phyloP scores from a whole-genome alignment of 2,113 vertebrate genomes.

The Dipodomys spectabilis region DNA sequence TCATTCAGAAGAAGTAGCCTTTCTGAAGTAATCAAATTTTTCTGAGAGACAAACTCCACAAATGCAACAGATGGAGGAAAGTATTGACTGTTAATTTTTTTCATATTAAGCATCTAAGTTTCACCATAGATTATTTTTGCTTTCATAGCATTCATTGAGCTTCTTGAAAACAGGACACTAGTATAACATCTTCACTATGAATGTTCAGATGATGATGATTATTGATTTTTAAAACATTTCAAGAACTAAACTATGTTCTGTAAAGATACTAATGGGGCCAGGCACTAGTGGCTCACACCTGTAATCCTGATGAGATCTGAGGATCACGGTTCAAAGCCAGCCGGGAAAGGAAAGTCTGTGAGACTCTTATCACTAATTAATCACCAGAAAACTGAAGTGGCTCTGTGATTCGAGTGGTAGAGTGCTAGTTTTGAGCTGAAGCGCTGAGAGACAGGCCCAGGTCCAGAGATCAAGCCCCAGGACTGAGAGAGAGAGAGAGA shows the following conservation, averaged over 20 bases:
- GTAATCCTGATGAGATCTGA: too few species aligned
- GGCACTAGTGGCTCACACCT: too few species aligned
- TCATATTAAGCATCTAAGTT: not conserved
- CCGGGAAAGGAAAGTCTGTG: too few species aligned
- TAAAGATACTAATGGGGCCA: not conserved
- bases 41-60: not conserved
- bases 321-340: too few species aligned
- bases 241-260: not conserved
- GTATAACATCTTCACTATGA: not conserved
- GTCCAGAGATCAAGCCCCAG: too few species aligned
- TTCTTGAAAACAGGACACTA: not conserved
- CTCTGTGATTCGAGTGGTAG: too few species aligned
- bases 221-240: not conserved
- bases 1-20: conserved; percentile 1
- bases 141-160: not conserved
- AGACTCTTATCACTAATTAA: too few species aligned
- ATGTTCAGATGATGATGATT: not conserved
- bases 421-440: too few species aligned
- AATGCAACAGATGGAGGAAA: not conserved
- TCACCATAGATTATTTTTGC: not conserved
- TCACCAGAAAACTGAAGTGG: too few species aligned
- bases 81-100: not conserved
- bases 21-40: not conserved
- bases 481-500: too few species aligned
- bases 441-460: too few species aligned